A percentile compares a stretch with the other conserved stretches of the same genome.
Evolutionary conservation across 2,797 vertebrate species (phyloP).

Genomic region (Amphiprion clarkii): DNA sequence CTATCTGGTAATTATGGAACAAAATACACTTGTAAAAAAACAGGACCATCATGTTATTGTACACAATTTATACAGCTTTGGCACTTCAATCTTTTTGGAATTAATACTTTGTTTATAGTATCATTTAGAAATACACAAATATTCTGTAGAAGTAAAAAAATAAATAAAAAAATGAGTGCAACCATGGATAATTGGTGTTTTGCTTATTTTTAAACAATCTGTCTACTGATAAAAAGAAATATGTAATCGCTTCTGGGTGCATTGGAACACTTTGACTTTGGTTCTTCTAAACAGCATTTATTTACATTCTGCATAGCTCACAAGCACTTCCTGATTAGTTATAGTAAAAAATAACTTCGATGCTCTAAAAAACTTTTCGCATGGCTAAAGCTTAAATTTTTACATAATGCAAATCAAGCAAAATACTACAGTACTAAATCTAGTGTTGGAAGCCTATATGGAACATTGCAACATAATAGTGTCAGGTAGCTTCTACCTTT

Average conservation of each 20-base stretch:
- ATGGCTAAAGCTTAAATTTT: conserved; percentile 14
- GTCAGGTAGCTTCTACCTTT: neutral
- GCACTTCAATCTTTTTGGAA: conserved; percentile 6
- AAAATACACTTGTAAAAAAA: conserved; percentile 31
- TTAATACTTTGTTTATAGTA: conserved; percentile 12
- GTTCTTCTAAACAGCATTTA: conserved; percentile 5
- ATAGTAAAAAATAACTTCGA: conserved; percentile 19
- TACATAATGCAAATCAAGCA: conserved; percentile 10
- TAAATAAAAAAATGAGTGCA: conserved; percentile 31
- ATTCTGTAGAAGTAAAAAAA: conserved; percentile 5
- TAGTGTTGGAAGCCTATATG: neutral
- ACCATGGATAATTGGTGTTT: neutral
- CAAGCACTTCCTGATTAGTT: conserved; percentile 17
- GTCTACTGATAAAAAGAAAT: conserved; percentile 14
- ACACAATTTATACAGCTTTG: conserved; percentile 26
- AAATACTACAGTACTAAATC: conserved; percentile 4
- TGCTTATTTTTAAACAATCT: neutral
- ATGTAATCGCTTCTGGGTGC: neutral
- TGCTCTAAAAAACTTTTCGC: neutral
- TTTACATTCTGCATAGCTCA: neutral
- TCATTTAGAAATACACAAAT: neutral
- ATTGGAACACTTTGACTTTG: conserved; percentile 9
- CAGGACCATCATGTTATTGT: neutral
- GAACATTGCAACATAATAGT: neutral
- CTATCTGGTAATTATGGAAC: conserved; percentile 12